Evolutionary conservation across 2,888 invertebrate species (phyloP).

Genomic region (Drosophila pullipes): DNA sequence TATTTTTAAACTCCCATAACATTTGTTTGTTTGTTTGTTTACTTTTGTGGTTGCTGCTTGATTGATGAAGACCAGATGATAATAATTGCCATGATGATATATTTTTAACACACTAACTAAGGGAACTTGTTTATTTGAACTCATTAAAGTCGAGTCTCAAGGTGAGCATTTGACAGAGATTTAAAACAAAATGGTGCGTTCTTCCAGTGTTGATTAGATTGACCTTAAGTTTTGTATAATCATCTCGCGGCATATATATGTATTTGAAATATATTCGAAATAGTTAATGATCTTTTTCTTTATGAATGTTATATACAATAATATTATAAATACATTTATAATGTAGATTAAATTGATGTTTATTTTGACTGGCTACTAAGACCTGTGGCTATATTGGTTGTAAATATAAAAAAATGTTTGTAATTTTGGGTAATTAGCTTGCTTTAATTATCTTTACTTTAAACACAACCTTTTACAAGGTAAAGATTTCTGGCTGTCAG

Average conservation of each 20-base stretch:
- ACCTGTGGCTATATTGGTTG: not conserved
- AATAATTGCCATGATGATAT: conserved; percentile 45
- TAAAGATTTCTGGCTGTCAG: not conserved
- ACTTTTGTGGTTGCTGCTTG: conserved; percentile 27
- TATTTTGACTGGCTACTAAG: not conserved
- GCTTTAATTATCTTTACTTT: not conserved
- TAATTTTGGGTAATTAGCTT: not conserved
- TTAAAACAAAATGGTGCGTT: conserved; percentile 8
- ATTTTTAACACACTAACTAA: conserved; percentile 31
- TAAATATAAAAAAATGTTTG: not conserved
- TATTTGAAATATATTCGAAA: conserved; percentile 4
- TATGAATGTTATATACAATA: not conserved
- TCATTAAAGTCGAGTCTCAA: conserved; percentile 45
- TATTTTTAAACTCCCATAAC: conserved; percentile 5
- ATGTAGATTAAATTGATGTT: not conserved
- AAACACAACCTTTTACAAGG: not conserved
- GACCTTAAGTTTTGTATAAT: conserved; percentile 33
- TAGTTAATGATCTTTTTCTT: conserved; percentile 6
- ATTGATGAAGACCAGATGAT: conserved; percentile 49
- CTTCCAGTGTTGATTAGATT: conserved; percentile 18
- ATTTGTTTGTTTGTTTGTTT: conserved; percentile 32
- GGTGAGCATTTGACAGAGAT: conserved; percentile 35
- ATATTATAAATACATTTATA: conserved; percentile 1
- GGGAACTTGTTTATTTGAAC: conserved; percentile 22
- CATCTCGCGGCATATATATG: not conserved